Base-by-base conservation (phyloP, 2,797 vertebrate species). In the Meriones psammophilus region DNA sequence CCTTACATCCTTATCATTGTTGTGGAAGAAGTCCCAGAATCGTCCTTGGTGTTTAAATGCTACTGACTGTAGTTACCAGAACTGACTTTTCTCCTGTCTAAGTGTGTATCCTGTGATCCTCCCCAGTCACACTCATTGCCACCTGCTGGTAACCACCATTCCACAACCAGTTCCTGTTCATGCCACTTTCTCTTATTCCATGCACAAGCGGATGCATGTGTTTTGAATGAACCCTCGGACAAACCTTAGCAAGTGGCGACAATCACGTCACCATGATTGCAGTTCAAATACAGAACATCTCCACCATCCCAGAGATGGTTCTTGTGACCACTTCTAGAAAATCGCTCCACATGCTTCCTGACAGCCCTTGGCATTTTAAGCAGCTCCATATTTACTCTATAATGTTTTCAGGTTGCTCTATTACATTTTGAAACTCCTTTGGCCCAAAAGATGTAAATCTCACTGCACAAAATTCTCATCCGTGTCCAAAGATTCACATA, bases 231-330 rank as follows among this genome's bases (percentile, higher is more conserved):
- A 42, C 28, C 66, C 76, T 60, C 76, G 46, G 83, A 28, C 20
- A 30, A 83, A 30, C 28, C 83, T 96, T 88, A 92, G 85, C 56
- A 93, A 94, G 93, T 4, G 26, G 22, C 33, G 50, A 26, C 28
- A 22, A 36, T 46, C 83, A 60, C 6, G 10, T 66, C 54, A 62
- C 17, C 58, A 62, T 22, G 24, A 89, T 2, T 30, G 14, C 33
- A 90, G 30, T 77, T 56, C 88, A 92, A 69, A 79, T 78, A 39
- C 1, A 42, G 20, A 79, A 46, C 9, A 77, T 89, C 60, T 26
- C 60, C 9, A 13, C 46, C 77, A 92, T 28, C 77, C 39, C 39
- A 64, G 68, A 88, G 93, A 86, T 50, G 54, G 94, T 33, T 85
- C 76, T 42, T 7, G 0, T 39, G 12, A 50, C 24, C 8, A 7